Percentiles rank a stretch among this genome's conserved stretches.
Conservation (phyloP, 2,113 vertebrate species). For the Lycaon pictus region DNA sequence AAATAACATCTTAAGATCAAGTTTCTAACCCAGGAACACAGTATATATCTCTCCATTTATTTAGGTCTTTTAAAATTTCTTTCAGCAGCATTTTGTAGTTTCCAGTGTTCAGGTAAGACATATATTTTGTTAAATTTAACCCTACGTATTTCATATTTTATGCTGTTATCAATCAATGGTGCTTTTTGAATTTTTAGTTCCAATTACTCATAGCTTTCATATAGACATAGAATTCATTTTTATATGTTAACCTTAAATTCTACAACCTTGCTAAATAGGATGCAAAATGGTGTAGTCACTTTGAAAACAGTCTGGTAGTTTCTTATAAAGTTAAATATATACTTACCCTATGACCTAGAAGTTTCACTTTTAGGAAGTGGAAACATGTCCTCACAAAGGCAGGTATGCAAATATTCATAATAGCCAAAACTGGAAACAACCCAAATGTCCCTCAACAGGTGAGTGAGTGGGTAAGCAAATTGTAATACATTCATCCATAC, state of each 20-base stretch:
- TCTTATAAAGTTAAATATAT: slow-evolving; percentile 13
- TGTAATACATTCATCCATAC: not conserved
- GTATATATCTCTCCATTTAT: not conserved
- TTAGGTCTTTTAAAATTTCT: not conserved
- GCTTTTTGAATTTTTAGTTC: slow-evolving; percentile 38
- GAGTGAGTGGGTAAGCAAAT: not conserved
- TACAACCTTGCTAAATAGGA: slow-evolving; percentile 47
- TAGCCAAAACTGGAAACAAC: slow-evolving; percentile 34
- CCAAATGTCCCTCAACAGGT: slow-evolving; percentile 19
- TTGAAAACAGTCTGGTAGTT: slow-evolving; percentile 25
- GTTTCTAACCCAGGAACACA: not conserved
- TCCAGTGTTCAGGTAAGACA: slow-evolving; percentile 26
- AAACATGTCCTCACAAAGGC: slow-evolving; percentile 19
- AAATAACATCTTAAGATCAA: slow-evolving; percentile 37
- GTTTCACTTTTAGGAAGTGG: slow-evolving; percentile 55
- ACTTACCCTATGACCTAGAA: slow-evolving; percentile 2
- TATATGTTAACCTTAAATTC: slow-evolving; percentile 18
- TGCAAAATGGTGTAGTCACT: not conserved
- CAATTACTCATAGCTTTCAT: not conserved
- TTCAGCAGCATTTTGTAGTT: slow-evolving; percentile 9
- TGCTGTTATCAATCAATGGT: not conserved
- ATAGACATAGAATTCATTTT: slow-evolving; percentile 55
- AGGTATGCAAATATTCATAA: slow-evolving; percentile 31
- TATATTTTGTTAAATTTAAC: slow-evolving; percentile 58
- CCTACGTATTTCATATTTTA: slow-evolving; percentile 39